Conservation (phyloP, 2,797 vertebrate genomes). For the Coranthus polyacanthus region DNA sequence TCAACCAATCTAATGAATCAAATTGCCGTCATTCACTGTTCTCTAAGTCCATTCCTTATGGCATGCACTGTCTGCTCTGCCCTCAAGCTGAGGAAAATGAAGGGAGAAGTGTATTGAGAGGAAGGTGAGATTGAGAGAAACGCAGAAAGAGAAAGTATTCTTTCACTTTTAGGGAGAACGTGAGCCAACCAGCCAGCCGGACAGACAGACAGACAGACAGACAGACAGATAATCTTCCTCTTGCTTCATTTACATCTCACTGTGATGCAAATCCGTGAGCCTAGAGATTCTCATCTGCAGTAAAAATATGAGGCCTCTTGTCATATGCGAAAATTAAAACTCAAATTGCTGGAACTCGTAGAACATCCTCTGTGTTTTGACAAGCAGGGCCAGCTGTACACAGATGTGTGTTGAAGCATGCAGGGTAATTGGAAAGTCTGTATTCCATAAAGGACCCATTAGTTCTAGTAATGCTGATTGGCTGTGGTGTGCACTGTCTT, state of each 20-base stretch:
- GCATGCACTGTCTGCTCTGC: conserved; percentile 53
- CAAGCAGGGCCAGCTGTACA: conserved; percentile 37
- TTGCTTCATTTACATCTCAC: conserved; percentile 27
- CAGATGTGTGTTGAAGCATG: conserved; percentile 62
- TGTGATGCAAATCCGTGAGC: conserved; percentile 31
- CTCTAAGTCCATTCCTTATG: conserved; percentile 60
- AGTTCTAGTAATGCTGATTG: conserved; percentile 63
- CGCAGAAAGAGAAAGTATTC: conserved; percentile 10
- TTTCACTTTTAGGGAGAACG: background rate
- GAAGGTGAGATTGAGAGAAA: conserved; percentile 13
- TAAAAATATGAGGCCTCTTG: conserved; percentile 9
- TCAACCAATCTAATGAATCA: conserved; percentile 76
- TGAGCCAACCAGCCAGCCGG: background rate
- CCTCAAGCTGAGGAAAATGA: conserved; percentile 60
- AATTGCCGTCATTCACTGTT: conserved; percentile 66
- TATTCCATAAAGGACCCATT: conserved; percentile 73
- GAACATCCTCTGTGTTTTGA: conserved; percentile 61
- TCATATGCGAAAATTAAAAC: conserved; percentile 28
- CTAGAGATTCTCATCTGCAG: conserved; percentile 2
- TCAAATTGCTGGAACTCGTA: conserved; percentile 12
- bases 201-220: background rate
- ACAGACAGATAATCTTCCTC: conserved; percentile 6
- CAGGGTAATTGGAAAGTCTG: conserved; percentile 73
- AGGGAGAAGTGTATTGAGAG: conserved; percentile 36
- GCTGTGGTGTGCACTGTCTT: conserved; percentile 36